phyloP scores from a whole-genome alignment of 1,140 invertebrate genomes.

The Pogonus chalceus region DNA sequence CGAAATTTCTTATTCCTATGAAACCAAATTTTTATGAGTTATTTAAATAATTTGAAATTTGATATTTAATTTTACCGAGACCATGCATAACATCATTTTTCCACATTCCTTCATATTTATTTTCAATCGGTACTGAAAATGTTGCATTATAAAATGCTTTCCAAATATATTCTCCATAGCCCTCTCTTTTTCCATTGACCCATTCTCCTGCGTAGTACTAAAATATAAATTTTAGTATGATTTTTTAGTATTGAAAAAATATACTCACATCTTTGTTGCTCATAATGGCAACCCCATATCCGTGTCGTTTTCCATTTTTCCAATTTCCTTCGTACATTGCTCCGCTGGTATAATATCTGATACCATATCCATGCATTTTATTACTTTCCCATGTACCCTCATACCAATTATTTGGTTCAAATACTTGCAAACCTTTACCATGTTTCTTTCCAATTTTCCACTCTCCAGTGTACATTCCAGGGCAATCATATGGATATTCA shows the following conservation, averaged over 20 bases:
- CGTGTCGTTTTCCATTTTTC: slow-evolving; percentile 37
- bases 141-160: slow-evolving; percentile 38
- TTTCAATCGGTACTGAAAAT: slow-evolving; percentile 39
- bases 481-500: slow-evolving; percentile 37
- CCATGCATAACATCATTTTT: slow-evolving; percentile 39
- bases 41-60: not conserved
- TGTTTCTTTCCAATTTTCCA: slow-evolving; percentile 42
- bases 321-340: slow-evolving; percentile 45
- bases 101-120: slow-evolving; percentile 43
- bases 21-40: not conserved
- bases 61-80: slow-evolving; percentile 30
- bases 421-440: slow-evolving; percentile 35
- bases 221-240: slow-evolving; percentile 9
- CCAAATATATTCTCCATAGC: slow-evolving; percentile 46
- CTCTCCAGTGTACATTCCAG: slow-evolving; percentile 38
- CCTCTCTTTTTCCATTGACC: slow-evolving; percentile 43
- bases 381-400: slow-evolving; percentile 36
- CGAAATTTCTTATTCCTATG: slow-evolving; percentile 37
- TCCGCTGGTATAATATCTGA: slow-evolving; percentile 36
- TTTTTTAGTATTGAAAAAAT: too few species aligned
- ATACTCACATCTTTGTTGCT: slow-evolving; percentile 42
- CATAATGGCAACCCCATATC: slow-evolving; percentile 46
- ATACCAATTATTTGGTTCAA: slow-evolving; percentile 28
- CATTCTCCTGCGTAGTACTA: slow-evolving; percentile 45
- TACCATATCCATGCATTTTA: slow-evolving; percentile 38